Evolutionary conservation across 2,113 vertebrate species (phyloP).

Genomic region (Pteruthius melanotis): DNA sequence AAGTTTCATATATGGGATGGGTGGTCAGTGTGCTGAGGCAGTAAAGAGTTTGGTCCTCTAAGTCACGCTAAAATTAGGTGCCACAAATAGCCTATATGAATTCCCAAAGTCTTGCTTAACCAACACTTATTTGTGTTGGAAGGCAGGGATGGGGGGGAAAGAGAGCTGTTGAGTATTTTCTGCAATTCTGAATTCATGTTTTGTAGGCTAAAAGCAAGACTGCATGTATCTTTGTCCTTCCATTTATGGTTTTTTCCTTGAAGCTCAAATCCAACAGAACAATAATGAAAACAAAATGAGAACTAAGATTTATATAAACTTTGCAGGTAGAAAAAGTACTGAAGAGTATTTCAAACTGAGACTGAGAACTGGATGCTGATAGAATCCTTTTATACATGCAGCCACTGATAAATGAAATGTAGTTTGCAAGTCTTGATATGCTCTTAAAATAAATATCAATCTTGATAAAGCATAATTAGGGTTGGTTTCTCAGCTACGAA

Average conservation of each 20-base stretch:
- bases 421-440: background rate
- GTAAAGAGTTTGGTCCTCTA: background rate
- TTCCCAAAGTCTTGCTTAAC: background rate
- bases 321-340: background rate
- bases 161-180: background rate
- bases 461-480: background rate
- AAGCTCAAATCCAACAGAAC: background rate
- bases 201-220: background rate
- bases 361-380: background rate
- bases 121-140: background rate
- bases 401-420: background rate
- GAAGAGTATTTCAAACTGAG: background rate
- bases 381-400: background rate
- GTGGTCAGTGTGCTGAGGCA: background rate
- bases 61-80: background rate
- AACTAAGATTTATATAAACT: background rate
- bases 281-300: background rate
- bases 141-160: background rate
- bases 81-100: background rate
- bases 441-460: conserved; percentile 13
- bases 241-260: background rate
- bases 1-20: background rate
- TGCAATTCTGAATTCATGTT: background rate
- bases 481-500: background rate
- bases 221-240: background rate